Evolutionary conservation across 1,140 invertebrate genomes (phyloP).

Genomic region (Acarapis woodi): DNA sequence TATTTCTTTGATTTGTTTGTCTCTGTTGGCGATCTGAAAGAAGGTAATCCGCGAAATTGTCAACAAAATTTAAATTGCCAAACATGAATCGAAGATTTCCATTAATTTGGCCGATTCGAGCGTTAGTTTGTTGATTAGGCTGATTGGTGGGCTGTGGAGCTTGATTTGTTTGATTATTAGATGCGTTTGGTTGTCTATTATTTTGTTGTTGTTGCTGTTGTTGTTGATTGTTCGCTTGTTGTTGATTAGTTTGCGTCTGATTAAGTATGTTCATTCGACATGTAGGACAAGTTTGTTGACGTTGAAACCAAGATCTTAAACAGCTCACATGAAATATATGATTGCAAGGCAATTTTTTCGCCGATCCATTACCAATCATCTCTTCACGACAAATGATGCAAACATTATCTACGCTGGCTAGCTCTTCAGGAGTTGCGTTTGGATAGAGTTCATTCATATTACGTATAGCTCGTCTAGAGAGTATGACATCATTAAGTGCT

Average conservation of each 20-base stretch:
- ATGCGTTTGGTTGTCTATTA: neutral
- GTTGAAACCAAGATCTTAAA: constrained; percentile 95
- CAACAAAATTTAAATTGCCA: constrained; percentile 3
- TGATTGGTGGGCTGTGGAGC: constrained; percentile 1
- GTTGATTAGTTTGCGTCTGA: neutral
- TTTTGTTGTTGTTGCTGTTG: constrained; percentile 8
- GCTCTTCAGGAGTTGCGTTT: constrained; percentile 72
- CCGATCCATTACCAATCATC: constrained; percentile 32
- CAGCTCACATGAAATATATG: constrained; percentile 98
- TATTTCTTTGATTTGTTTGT: constrained; percentile 9
- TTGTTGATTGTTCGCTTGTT: constrained; percentile 5
- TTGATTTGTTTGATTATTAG: neutral
- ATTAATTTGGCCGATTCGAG: no score
- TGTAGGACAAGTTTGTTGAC: constrained; percentile 97
- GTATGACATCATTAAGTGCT: constrained; percentile 84
- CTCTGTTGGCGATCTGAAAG: constrained; percentile 1
- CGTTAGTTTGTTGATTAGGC: neutral
- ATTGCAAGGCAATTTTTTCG: constrained; percentile 93
- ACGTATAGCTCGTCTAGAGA: constrained; percentile 77
- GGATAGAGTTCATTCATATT: constrained; percentile 97
- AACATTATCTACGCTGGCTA: constrained; percentile 79
- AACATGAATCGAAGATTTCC: no score
- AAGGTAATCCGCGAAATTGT: constrained; percentile 3
- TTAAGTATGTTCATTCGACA: constrained; percentile 75
- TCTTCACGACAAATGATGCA: constrained; percentile 96